Conservation (phyloP, 2,888 invertebrate genomes). For the Halictus quadricinctus region DNA sequence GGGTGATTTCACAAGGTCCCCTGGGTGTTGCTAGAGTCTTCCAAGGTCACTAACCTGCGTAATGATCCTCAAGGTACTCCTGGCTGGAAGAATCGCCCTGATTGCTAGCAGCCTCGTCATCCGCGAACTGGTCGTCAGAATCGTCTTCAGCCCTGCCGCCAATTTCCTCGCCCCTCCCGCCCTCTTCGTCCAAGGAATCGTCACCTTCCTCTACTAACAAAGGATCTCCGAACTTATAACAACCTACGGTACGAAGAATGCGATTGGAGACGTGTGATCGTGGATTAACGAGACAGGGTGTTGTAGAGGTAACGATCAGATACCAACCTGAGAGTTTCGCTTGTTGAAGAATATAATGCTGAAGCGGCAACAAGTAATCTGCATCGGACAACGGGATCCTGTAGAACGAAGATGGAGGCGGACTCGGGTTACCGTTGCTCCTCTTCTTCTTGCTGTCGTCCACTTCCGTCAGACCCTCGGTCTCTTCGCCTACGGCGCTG, state of each 20-base stretch:
- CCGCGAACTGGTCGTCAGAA: slow-evolving; percentile 85
- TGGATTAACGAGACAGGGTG: not conserved
- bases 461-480: slow-evolving; percentile 70
- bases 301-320: not conserved
- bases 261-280: not conserved
- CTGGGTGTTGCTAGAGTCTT: not conserved
- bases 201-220: slow-evolving; percentile 86
- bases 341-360: slow-evolving; percentile 94
- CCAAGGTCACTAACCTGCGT: slow-evolving; percentile 73
- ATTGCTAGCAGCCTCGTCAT: slow-evolving; percentile 84
- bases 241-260: slow-evolving; percentile 82
- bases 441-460: slow-evolving; percentile 79
- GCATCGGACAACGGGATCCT: slow-evolving; percentile 80
- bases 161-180: slow-evolving; percentile 79
- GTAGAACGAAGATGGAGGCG: slow-evolving; percentile 80
- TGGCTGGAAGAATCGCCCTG: slow-evolving; percentile 84
- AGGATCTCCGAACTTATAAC: slow-evolving; percentile 87
- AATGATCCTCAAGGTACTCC: slow-evolving; percentile 83
- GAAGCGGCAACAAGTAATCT: slow-evolving; percentile 90
- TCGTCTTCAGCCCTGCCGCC: slow-evolving; percentile 82
- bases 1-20: too few relatives aligned
- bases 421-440: slow-evolving; percentile 80
- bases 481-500: slow-evolving; percentile 76
- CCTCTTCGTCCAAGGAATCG: slow-evolving; percentile 91
- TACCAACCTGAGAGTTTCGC: slow-evolving; percentile 87